phyloP scores from a whole-genome alignment of 2,113 vertebrate species.

The Hystrix brachyura region DNA sequence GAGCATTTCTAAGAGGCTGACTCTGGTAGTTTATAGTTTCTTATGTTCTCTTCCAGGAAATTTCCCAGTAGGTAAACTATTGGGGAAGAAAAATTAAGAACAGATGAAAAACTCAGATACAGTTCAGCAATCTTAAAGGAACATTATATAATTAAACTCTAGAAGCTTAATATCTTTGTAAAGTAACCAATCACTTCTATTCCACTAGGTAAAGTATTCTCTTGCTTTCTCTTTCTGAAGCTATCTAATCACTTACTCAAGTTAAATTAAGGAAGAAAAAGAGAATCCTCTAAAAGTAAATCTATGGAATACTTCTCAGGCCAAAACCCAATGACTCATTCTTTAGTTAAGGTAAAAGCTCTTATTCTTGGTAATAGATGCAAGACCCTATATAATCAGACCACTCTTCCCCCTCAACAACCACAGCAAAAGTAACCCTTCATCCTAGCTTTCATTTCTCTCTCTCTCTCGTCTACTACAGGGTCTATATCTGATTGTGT shows the following conservation, averaged over 20 bases:
- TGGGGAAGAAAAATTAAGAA: neutral
- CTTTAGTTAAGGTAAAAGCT: neutral
- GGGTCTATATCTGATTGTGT: neutral
- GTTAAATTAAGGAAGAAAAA: constrained; percentile 18
- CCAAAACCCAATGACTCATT: neutral
- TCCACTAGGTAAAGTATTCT: neutral
- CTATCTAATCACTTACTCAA: neutral
- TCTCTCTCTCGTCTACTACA: neutral
- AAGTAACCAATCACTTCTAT: neutral
- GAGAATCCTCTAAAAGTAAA: constrained; percentile 1
- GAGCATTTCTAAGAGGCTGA: neutral
- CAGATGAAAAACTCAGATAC: neutral
- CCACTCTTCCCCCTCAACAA: neutral
- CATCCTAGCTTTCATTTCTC: neutral
- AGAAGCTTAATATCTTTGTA: constrained; percentile 38
- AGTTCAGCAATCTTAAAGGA: constrained; percentile 4
- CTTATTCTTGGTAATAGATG: neutral
- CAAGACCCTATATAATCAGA: neutral
- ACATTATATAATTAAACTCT: neutral
- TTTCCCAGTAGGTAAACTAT: constrained; percentile 24
- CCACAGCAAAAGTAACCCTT: neutral
- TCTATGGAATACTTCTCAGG: neutral
- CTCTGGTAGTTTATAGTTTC: neutral
- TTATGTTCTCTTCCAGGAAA: neutral
- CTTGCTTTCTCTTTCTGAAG: constrained; percentile 15